phyloP scores from a whole-genome alignment of 2,113 vertebrate genomes.

The Gobio gobio region DNA sequence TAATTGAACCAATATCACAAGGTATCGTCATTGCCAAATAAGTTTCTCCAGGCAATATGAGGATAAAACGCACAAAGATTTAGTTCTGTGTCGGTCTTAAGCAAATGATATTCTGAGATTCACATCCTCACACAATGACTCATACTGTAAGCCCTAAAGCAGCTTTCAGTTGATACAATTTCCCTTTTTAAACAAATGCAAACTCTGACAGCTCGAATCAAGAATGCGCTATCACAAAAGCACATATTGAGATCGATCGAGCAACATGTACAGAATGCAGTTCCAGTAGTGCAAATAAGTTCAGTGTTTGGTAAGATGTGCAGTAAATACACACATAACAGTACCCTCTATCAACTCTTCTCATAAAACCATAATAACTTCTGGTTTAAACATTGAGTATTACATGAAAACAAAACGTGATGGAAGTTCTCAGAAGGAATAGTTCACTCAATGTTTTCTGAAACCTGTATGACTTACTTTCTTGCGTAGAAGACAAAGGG shows the following conservation, averaged over 20 bases:
- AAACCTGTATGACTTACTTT: background rate
- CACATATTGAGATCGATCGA: conserved; percentile 57
- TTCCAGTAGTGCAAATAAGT: conserved; percentile 78
- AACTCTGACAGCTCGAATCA: conserved; percentile 61
- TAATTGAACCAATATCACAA: conserved; percentile 6
- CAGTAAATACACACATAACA: conserved; percentile 73
- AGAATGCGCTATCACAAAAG: conserved; percentile 64
- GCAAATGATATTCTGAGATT: conserved; percentile 5
- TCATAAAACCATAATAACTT: conserved; percentile 23
- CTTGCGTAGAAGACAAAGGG: background rate
- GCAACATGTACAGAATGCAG: conserved; percentile 66
- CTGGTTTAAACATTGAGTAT: conserved; percentile 47
- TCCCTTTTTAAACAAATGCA: conserved; percentile 31
- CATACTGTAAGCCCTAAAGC: background rate
- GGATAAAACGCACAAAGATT: conserved; percentile 9
- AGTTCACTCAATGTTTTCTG: background rate
- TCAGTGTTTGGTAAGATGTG: conserved; percentile 76
- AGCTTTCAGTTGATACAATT: conserved; percentile 26
- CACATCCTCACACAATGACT: conserved; percentile 19
- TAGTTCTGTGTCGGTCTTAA: background rate
- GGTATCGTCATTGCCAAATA: background rate
- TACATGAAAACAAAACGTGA: conserved; percentile 5
- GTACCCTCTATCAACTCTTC: conserved; percentile 65
- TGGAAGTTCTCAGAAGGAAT: conserved; percentile 8
- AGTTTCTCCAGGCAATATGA: conserved; percentile 6